These are phyloP conservation scores for Priapulus caudatus DNA, from an alignment of 2,888 invertebrate genomes.

Conservation along the genomic window DNA sequence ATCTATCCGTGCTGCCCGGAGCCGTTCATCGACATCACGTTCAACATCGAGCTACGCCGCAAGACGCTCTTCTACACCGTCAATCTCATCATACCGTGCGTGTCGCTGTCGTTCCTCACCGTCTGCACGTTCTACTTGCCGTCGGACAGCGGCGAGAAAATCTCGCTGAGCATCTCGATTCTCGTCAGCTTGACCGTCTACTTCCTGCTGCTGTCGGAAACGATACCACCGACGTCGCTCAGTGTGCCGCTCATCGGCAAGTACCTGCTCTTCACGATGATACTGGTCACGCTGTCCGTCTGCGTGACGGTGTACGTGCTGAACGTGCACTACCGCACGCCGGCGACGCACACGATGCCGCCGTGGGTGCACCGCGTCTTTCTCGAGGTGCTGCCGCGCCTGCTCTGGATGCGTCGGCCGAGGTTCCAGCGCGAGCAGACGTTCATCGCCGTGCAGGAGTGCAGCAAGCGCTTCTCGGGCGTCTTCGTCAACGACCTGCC, in stretches of 20 bases:
- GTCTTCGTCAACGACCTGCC: too few relatives aligned
- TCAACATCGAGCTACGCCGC: slow-evolving; percentile 66
- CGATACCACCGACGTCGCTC: not conserved
- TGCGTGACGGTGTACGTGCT: slow-evolving; percentile 52
- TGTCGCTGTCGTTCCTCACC: slow-evolving; percentile 90
- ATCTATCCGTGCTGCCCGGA: slow-evolving; percentile 86
- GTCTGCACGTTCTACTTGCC: too few relatives aligned
- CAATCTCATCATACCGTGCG: slow-evolving; percentile 50
- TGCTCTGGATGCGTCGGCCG: too few relatives aligned
- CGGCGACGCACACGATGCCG: too few relatives aligned
- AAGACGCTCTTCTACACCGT: slow-evolving; percentile 60
- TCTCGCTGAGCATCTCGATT: slow-evolving; percentile 96
- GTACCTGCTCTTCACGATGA: slow-evolving; percentile 90
- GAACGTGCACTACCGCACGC: too few relatives aligned
- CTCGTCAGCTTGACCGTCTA: slow-evolving; percentile 97
- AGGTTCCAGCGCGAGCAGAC: too few relatives aligned
- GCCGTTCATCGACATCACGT: slow-evolving; percentile 88
- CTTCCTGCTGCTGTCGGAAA: slow-evolving; percentile 67
- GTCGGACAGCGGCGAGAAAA: slow-evolving; percentile 62
- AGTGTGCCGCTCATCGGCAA: slow-evolving; percentile 50
- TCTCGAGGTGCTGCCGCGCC: too few relatives aligned
- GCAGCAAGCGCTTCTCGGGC: too few relatives aligned
- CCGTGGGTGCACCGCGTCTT: too few relatives aligned
- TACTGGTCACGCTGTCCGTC: slow-evolving; percentile 57
- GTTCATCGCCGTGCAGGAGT: too few relatives aligned